Conservation (phyloP, 2,113 vertebrate genomes). For the Regulus satrapa region DNA sequence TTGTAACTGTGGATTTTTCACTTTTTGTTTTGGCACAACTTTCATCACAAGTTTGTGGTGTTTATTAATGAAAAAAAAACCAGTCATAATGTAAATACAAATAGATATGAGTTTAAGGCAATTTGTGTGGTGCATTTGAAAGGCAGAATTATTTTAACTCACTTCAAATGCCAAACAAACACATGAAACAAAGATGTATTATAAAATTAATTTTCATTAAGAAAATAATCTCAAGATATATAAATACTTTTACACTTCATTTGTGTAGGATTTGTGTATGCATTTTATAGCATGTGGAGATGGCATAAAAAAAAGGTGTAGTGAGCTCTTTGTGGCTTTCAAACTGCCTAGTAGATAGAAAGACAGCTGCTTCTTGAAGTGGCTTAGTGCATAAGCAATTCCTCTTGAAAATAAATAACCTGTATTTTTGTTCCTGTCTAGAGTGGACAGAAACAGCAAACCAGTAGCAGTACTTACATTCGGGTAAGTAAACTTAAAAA, state of each 20-base stretch:
- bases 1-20: not conserved
- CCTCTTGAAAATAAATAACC: not conserved
- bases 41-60: not conserved
- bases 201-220: not conserved
- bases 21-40: not conserved
- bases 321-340: not conserved
- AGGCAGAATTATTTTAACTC: not conserved
- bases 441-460: conserved; percentile 25
- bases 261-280: not conserved
- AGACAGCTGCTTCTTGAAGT: not conserved
- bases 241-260: not conserved
- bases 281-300: not conserved
- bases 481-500: not conserved
- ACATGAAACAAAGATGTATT: not conserved
- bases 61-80: not conserved
- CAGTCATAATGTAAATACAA: not conserved
- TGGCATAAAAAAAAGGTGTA: not conserved
- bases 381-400: not conserved
- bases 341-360: not conserved
- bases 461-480: not conserved
- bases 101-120: not conserved
- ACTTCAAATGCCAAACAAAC: not conserved
- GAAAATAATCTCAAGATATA: not conserved
- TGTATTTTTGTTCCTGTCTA: not conserved
- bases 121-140: not conserved